Evolutionary conservation across 2,888 invertebrate genomes (phyloP), one percentile per base, ranked within the genome.

Genomic region (Drosophila anomelani): DNA sequence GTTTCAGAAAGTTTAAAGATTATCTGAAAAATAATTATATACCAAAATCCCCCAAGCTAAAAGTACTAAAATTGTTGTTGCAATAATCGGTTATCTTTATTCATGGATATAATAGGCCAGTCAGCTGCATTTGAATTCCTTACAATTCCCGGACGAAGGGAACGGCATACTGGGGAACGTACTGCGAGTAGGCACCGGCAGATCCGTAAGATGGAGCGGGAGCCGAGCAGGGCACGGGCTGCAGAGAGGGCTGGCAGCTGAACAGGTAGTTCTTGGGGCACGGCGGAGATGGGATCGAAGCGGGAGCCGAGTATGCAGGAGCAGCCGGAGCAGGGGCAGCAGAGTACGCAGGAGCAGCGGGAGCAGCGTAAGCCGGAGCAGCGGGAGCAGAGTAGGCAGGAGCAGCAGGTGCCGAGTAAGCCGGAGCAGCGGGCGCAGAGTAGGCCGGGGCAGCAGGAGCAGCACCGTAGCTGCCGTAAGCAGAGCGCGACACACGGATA

Each of bases 241-340:
- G 75, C 56, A 92, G 71, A 0, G 78, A 81, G 47, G 92, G 91
- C 55, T 86, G 82, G 77, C 91, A 92, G 66, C 92, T 91, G 74
- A 92, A 83, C 61, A 92, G 70, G 60, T 91, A 91, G 74, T 89
- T 91, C 67, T 82, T 90, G 41, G 91, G 86, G 69, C 92, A 91
- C n/a, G 90, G 88, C 51, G 89, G 86, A 3, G 90, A 59, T 56
- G 88, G 76, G 46, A 86, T 60, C 8, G 90, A 62, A 17, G 73
- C 53, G 29, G 77, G 76, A 10, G 71, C 69, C 17, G 59, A 59
- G 59, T 59, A 59, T 3, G 59, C 38, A n/a, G 66, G 61, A 5
- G 69, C 71, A n/a, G 72, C 68, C 1, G 82, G 77, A 1, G 85
- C 72, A 0, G 85, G 57, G 64, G 80, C 79, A n/a, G 79, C 82